Conservation (phyloP, 2,797 vertebrate species). For the Esox lucius region DNA sequence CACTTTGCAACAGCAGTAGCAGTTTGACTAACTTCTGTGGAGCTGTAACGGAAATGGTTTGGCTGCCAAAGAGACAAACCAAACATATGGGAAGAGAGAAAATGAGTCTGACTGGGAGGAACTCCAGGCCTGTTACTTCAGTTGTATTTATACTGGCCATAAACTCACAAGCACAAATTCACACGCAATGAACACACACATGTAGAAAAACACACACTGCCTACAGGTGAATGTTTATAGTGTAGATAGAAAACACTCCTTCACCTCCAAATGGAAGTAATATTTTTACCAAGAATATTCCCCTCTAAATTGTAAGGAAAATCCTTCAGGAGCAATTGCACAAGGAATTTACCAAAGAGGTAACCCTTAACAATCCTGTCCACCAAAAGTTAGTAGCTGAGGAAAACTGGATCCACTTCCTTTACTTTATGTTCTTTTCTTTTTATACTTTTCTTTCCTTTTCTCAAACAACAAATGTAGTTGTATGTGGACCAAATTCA, state of each 20-base stretch:
- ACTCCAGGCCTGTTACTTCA: neutral
- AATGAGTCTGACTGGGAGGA: neutral
- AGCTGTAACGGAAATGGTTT: conserved; percentile 13
- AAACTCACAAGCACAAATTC: conserved; percentile 5
- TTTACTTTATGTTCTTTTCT: too few species aligned
- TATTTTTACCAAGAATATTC: neutral
- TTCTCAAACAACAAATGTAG: neutral
- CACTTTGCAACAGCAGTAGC: neutral
- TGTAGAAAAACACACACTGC: conserved; percentile 3
- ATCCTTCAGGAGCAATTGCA: neutral
- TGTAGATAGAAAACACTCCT: conserved; percentile 30
- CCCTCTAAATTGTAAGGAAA: neutral
- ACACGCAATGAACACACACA: conserved; percentile 6
- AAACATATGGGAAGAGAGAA: conserved; percentile 17
- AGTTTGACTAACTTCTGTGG: neutral
- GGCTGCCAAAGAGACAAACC: conserved; percentile 10
- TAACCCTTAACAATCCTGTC: too few species aligned
- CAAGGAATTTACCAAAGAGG: too few species aligned
- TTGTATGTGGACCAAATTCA: too few species aligned
- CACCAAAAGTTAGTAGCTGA: neutral
- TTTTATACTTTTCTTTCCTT: neutral
- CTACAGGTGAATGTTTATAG: neutral
- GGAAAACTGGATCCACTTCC: neutral
- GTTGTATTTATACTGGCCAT: conserved; percentile 2
- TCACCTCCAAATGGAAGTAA: neutral